These are phyloP conservation scores for Sinodicranocentrus sp. DNA, from an alignment of 2,888 invertebrate species.

Conservation along the genomic window DNA sequence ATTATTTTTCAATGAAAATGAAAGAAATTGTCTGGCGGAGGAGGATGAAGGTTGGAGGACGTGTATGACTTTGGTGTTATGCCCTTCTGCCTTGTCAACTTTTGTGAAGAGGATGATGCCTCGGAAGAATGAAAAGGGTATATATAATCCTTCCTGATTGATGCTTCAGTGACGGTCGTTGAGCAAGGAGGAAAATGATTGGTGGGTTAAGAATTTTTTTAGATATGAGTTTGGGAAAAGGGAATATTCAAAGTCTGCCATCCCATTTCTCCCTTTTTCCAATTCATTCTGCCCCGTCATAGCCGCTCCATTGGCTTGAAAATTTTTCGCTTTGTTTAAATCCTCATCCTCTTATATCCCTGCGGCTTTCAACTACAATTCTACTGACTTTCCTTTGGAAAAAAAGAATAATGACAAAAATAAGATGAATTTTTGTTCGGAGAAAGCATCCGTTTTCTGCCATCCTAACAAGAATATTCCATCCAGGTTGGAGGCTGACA, in stretches of 20 bases:
- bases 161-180: neutral
- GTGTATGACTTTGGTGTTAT: slow-evolving; percentile 13
- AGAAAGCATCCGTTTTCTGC: slow-evolving; percentile 15
- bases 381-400: too few species aligned
- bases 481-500: neutral
- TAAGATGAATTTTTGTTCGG: neutral
- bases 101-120: slow-evolving; percentile 7
- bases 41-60: neutral
- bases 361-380: too few species aligned
- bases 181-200: too few species aligned
- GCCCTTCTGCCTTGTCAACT: slow-evolving; percentile 51
- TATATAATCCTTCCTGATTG: slow-evolving; percentile 22
- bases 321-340: slow-evolving; percentile 14
- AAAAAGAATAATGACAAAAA: slow-evolving; percentile 6
- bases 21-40: neutral
- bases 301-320: neutral
- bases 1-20: too few species aligned
- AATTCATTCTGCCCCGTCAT: neutral
- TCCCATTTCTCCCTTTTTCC: neutral
- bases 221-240: too few species aligned
- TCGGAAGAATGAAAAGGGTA: neutral
- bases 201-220: too few species aligned
- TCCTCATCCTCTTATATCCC: neutral
- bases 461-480: slow-evolving; percentile 11
- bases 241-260: too few species aligned